These are phyloP conservation scores for Urophycis tenuis DNA, from an alignment of 2,797 vertebrate species.

Conservation along the genomic window DNA sequence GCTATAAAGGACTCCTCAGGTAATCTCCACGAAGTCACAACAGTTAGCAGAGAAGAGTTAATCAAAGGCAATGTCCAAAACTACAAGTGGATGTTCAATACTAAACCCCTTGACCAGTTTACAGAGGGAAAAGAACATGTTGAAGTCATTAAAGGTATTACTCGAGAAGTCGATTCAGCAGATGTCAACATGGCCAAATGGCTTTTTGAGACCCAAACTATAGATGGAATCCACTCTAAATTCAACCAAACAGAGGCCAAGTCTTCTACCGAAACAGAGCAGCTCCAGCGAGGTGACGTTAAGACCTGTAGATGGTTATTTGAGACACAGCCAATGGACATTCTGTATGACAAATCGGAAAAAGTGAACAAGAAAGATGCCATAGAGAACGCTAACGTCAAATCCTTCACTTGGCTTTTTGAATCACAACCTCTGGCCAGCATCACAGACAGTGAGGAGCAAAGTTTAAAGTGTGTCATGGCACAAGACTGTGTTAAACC, in stretches of 20 bases:
- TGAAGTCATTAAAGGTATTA: slow-evolving; percentile 87
- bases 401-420: slow-evolving; percentile 89
- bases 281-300: slow-evolving; percentile 71
- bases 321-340: slow-evolving; percentile 83
- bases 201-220: slow-evolving; percentile 93
- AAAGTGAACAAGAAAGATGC: slow-evolving; percentile 57
- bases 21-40: slow-evolving; percentile 84
- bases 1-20: slow-evolving; percentile 86
- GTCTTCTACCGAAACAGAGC: slow-evolving; percentile 47
- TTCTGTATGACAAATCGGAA: slow-evolving; percentile 71
- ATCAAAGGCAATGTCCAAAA: slow-evolving; percentile 83
- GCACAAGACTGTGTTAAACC: slow-evolving; percentile 65
- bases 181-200: slow-evolving; percentile 84
- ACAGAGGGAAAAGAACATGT: slow-evolving; percentile 71
- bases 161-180: slow-evolving; percentile 78
- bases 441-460: slow-evolving; percentile 72
- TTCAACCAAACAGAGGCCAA: slow-evolving; percentile 63
- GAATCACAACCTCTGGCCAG: slow-evolving; percentile 76
- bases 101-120: slow-evolving; percentile 79
- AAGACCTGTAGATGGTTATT: slow-evolving; percentile 88
- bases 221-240: slow-evolving; percentile 80
- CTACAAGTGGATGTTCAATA: slow-evolving; percentile 96
- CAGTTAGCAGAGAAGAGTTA: slow-evolving; percentile 84
- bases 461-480: slow-evolving; percentile 72
- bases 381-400: slow-evolving; percentile 65